Percentiles rank a stretch among this genome's conserved stretches.
Conservation (phyloP, 2,113 vertebrate species). For the Malurus elegans region DNA sequence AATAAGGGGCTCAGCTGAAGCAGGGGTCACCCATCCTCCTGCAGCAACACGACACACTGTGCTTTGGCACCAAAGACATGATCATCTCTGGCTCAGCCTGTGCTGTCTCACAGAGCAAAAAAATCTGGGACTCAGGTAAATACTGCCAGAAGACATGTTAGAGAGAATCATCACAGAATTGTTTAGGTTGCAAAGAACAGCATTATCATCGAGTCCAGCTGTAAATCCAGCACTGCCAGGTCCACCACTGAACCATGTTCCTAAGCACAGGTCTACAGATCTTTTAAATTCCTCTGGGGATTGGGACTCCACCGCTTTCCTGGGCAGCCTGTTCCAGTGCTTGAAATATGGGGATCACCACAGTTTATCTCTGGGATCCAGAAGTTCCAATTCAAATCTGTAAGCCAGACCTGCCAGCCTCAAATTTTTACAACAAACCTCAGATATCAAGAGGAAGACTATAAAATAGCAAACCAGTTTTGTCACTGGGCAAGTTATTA, state of each 20-base stretch:
- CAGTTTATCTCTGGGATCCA: neutral
- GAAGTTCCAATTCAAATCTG: neutral
- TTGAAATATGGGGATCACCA: neutral
- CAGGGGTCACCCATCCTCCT: neutral
- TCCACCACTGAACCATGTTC: neutral
- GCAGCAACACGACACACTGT: rapidly evolving
- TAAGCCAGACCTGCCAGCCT: neutral
- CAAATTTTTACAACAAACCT: neutral
- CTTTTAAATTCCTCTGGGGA: neutral
- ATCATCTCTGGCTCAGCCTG: neutral
- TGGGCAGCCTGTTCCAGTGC: neutral
- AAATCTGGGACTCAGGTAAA: neutral
- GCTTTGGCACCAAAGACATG: neutral
- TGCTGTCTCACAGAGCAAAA: neutral
- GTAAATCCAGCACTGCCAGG: neutral
- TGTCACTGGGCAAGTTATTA: neutral
- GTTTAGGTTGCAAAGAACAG: neutral
- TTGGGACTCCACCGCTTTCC: neutral
- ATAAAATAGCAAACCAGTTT: neutral
- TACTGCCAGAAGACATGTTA: neutral
- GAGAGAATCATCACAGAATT: neutral
- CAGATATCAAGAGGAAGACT: neutral
- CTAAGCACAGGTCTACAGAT: neutral
- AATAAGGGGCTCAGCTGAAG: neutral
- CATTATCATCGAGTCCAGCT: rapidly evolving